Evolutionary conservation across 2,888 invertebrate genomes (phyloP).

Genomic region (Drosophila macrothrix): DNA sequence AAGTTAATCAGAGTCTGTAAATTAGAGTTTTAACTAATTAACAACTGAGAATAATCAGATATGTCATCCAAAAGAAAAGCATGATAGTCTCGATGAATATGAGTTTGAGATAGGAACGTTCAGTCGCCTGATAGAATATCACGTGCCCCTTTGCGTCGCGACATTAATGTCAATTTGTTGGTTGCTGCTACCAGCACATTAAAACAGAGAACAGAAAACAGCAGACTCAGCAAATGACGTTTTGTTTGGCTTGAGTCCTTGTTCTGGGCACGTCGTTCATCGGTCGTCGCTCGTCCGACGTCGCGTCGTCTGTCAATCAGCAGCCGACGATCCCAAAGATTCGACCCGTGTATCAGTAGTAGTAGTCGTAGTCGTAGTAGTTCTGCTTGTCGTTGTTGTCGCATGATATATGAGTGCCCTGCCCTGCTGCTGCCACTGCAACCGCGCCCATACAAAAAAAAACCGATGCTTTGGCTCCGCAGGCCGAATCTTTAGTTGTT

Average conservation of each 20-base stretch:
- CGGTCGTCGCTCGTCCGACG: slow-evolving; percentile 22
- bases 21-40: slow-evolving; percentile 15
- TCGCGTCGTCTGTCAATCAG: slow-evolving; percentile 60
- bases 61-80: slow-evolving; percentile 12
- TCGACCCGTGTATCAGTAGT: slow-evolving; percentile 38
- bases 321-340: slow-evolving; percentile 65
- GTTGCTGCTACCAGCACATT: slow-evolving; percentile 64
- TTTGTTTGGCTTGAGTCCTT: slow-evolving; percentile 39
- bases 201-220: slow-evolving; percentile 26
- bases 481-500: slow-evolving; percentile 50
- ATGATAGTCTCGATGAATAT: slow-evolving; percentile 15
- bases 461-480: slow-evolving; percentile 44
- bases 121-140: slow-evolving; percentile 38
- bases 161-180: slow-evolving; percentile 76
- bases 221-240: slow-evolving; percentile 53
- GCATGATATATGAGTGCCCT: slow-evolving; percentile 76
- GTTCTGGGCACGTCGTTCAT: slow-evolving; percentile 51
- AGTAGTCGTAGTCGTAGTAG: slow-evolving; percentile 12
- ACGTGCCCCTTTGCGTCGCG: slow-evolving; percentile 60
- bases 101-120: slow-evolving; percentile 51
- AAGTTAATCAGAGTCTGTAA: slow-evolving; percentile 1
- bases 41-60: slow-evolving; percentile 9
- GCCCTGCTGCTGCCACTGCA: slow-evolving; percentile 63
- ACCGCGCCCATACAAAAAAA: slow-evolving; percentile 64
- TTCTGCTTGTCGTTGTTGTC: slow-evolving; percentile 56